Evolutionary conservation across 2,797 vertebrate species (phyloP).

Genomic region (Helicolenus hilgendorfi): DNA sequence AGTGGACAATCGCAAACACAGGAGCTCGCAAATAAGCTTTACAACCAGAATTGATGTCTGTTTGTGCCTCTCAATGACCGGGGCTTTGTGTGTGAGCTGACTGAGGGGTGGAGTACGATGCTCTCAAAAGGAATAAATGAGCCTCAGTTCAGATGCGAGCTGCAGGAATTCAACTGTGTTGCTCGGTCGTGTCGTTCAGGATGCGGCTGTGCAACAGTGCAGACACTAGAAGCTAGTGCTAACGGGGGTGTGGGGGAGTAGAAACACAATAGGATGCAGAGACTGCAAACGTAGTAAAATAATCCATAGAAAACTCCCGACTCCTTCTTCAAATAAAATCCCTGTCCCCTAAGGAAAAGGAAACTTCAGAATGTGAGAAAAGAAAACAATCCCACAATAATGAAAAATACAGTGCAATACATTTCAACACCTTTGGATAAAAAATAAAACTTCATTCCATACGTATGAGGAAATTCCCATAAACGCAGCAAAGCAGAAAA

Average conservation of each 20-base stretch:
- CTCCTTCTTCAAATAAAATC: conserved; percentile 68
- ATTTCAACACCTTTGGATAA: conserved; percentile 73
- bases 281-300: conserved; percentile 79
- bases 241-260: conserved; percentile 40
- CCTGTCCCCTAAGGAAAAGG: conserved; percentile 44
- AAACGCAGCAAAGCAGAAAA: conserved; percentile 82
- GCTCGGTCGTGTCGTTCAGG: conserved; percentile 65
- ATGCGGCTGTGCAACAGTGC: conserved; percentile 56
- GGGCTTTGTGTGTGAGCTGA: conserved; percentile 57
- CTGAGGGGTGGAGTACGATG: conserved; percentile 36
- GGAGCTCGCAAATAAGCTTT: conserved; percentile 75
- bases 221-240: conserved; percentile 44
- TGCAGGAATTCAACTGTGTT: conserved; percentile 31
- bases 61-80: conserved; percentile 65
- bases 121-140: conserved; percentile 61
- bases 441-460: conserved; percentile 81
- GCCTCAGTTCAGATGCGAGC: conserved; percentile 62
- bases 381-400: conserved; percentile 52
- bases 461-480: conserved; percentile 75
- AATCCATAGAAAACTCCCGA: conserved; percentile 60
- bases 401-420: conserved; percentile 82
- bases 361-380: conserved; percentile 47
- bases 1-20: conserved; percentile 67
- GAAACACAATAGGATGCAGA: conserved; percentile 71
- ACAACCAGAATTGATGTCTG: conserved; percentile 73